Evolutionary conservation across 2,113 vertebrate genomes (phyloP), one percentile per base, ranked within the genome.

Genomic region (Callipepla californica): DNA sequence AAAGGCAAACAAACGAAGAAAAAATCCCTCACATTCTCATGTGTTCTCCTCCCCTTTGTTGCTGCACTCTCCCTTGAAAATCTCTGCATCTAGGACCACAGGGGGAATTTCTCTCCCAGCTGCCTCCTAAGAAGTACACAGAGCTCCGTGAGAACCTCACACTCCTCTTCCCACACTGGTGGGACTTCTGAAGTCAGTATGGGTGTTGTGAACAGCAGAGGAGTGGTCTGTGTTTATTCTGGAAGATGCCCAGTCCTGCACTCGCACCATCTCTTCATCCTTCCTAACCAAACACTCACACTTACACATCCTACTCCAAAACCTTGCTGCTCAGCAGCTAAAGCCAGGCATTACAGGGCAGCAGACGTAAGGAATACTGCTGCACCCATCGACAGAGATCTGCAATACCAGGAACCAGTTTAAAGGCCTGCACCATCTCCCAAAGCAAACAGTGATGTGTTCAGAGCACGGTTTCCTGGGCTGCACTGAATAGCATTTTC

Each of bases 371-470:
- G 50, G 50, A 79, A 63, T 11, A 28, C 28, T 38, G 44, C 48
- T 40, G 74, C n/a, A 69, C 51, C 22, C 44, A 50, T 45, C 80
- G 44, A 84, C 63, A 82, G 70, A 82, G 51, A 79, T 50, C 78
- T 85, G 70, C 74, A 93, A 7, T 58, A 81, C 34, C 86, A 85
- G 67, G 70, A 83, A 91, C 73, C 59, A 34, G 53, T 67, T 93
- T 69, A 85, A 91, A 83, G 63, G 50, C n/a, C 63, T 48, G 74
- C 92, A 75, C n/a, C 16, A 48, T 13, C 63, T 90, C 85, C 79
- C 82, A 91, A 4, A 82, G 38, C 68, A 91, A 84, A 87, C 22
- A 87, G 5, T 42, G 66, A 50, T 15, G 18, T 50, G 67, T 44
- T 67, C 80, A 92, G 84, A 58, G 66, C 84, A 66, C 3, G 3